Percentiles rank a stretch among this genome's conserved stretches.
These are phyloP conservation scores for Muntiacus reevesi DNA, from an alignment of 2,113 vertebrate genomes.

Conservation along the genomic window DNA sequence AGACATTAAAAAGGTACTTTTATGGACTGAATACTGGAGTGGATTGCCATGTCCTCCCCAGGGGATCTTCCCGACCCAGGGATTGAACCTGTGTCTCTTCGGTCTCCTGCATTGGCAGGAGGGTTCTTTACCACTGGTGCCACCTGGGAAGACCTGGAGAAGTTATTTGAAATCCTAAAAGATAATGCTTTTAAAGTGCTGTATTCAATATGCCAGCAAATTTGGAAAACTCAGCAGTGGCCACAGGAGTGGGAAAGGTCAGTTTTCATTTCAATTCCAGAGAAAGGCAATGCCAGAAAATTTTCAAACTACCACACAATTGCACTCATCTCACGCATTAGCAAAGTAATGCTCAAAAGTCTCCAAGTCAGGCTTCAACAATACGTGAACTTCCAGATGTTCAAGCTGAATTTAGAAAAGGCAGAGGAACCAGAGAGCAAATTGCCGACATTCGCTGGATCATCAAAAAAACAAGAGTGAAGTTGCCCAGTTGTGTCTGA, in stretches of 20 bases:
- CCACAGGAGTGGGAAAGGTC: neutral
- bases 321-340: neutral
- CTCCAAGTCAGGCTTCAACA: neutral
- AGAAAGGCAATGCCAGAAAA: neutral
- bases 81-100: neutral
- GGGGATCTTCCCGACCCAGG: neutral
- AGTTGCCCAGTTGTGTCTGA: neutral
- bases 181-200: neutral
- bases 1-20: neutral
- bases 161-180: neutral
- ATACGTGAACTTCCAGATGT: neutral
- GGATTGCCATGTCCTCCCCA: neutral
- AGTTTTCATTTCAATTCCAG: neutral
- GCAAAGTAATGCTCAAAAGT: neutral
- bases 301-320: neutral
- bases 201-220: neutral
- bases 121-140: neutral
- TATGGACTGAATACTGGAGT: neutral
- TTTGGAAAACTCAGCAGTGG: neutral
- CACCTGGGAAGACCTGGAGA: neutral
- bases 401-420: neutral
- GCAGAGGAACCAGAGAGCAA: neutral
- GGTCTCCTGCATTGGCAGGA: neutral
- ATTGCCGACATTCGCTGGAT: neutral
- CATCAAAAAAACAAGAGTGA: neutral